phyloP scores from a whole-genome alignment of 2,113 vertebrate species.

The Phalacrocorax aristotelis region DNA sequence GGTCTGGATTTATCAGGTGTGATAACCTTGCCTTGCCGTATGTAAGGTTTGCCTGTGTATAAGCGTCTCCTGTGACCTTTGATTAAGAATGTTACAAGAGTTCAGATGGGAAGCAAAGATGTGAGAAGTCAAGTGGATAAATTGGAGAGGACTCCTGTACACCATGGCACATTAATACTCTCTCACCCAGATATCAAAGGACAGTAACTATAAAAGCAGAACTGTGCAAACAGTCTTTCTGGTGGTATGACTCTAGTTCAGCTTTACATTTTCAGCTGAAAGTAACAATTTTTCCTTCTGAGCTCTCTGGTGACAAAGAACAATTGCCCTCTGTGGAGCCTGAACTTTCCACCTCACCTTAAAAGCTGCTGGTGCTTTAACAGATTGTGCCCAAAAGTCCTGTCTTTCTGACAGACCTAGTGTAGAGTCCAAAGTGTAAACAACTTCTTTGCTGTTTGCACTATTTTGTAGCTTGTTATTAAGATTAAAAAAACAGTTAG shows the following conservation, averaged over 20 bases:
- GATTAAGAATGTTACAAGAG: neutral
- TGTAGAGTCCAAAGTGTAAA: neutral
- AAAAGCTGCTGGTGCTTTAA: neutral
- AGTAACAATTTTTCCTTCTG: neutral
- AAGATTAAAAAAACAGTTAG: neutral
- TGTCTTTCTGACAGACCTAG: neutral
- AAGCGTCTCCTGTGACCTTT: conserved; percentile 4
- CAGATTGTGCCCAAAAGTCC: neutral
- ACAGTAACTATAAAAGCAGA: neutral
- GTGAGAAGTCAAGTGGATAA: conserved; percentile 23
- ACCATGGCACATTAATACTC: neutral
- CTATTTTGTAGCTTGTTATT: neutral
- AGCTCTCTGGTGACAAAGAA: neutral
- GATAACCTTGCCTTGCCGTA: neutral
- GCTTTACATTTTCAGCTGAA: neutral
- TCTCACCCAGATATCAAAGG: neutral
- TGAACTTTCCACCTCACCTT: conserved; percentile 16
- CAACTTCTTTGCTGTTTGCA: neutral
- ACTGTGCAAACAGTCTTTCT: conserved; percentile 1
- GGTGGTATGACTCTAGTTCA: neutral
- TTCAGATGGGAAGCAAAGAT: conserved; percentile 6
- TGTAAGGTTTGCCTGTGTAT: neutral
- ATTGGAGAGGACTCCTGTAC: neutral
- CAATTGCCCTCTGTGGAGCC: neutral
- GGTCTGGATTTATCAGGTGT: neutral